A percentile compares a stretch with the other conserved stretches of the same genome.
phyloP scores from a whole-genome alignment of 2,797 vertebrate genomes.

The Hemitrygon akajei region DNA sequence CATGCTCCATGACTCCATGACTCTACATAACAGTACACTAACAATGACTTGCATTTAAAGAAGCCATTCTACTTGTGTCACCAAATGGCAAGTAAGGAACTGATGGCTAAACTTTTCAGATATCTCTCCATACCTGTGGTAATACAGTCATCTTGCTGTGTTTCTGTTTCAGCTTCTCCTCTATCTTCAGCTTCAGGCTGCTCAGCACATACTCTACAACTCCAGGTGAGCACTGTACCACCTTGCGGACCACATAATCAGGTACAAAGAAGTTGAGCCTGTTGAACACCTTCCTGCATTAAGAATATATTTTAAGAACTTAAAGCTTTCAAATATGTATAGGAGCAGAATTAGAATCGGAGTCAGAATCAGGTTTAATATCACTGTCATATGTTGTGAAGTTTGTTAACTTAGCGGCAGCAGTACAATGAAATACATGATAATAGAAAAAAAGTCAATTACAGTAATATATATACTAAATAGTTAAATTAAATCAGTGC shows the following conservation, averaged over 20 bases:
- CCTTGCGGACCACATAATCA: constrained; percentile 48
- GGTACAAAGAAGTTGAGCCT: constrained; percentile 56
- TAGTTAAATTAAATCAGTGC: no score
- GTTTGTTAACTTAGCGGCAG: no score
- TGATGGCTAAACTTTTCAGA: no score
- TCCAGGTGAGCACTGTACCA: constrained; percentile 51
- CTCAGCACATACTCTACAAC: constrained; percentile 57
- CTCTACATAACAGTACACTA: no score
- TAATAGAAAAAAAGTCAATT: no score
- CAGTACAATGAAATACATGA: no score
- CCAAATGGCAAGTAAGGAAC: background rate
- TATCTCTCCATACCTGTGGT: constrained; percentile 46
- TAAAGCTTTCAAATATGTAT: background rate
- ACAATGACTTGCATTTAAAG: background rate
- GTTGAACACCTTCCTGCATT: constrained; percentile 57
- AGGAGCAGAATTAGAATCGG: no score
- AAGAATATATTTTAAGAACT: no score
- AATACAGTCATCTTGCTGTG: constrained; percentile 39
- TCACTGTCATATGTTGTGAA: no score
- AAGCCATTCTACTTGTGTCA: background rate
- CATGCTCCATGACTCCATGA: no score
- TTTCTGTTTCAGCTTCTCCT: constrained; percentile 48
- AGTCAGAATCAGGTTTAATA: no score
- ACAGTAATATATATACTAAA: no score
- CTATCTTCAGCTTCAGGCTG: constrained; percentile 52